Conservation (phyloP, 37 sponge, comb jelly and placozoan species). For the Bolinopsis microptera region DNA sequence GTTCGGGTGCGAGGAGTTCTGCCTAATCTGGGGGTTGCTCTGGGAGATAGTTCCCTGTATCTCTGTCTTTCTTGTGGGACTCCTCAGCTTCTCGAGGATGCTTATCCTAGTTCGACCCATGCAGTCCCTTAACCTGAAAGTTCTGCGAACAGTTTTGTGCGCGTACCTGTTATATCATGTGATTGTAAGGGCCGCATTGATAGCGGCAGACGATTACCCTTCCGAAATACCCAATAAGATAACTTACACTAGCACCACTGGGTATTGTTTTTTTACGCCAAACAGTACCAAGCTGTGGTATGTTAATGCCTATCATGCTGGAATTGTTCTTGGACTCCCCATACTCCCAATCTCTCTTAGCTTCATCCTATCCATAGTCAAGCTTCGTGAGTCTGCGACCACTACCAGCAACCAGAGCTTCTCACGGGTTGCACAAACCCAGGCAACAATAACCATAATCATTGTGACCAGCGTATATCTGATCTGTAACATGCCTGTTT, state of each 20-base stretch:
- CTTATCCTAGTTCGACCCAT: slow-evolving; percentile 22
- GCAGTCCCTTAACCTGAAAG: neutral
- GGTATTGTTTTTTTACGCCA: slow-evolving; percentile 5
- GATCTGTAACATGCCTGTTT: slow-evolving; percentile 13
- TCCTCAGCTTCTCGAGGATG: slow-evolving; percentile 41
- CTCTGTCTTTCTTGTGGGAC: slow-evolving; percentile 46
- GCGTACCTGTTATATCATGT: neutral
- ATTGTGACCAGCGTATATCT: slow-evolving; percentile 24
- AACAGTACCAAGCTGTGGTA: neutral
- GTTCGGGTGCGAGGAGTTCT: neutral
- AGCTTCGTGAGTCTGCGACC: slow-evolving; percentile 4
- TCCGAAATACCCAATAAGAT: neutral
- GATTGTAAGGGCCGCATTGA: neutral
- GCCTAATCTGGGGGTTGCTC: neutral
- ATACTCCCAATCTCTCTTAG: neutral
- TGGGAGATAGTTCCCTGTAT: slow-evolving; percentile 40
- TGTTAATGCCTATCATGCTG: neutral
- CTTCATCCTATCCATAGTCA: neutral
- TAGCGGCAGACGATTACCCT: neutral
- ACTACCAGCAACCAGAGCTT: neutral
- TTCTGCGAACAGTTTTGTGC: neutral
- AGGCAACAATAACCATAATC: slow-evolving; percentile 25
- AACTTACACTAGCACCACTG: neutral
- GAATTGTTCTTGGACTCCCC: neutral
- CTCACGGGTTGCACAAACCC: neutral